A percentile compares a stretch with the other conserved stretches of the same genome.
Evolutionary conservation across 2,797 vertebrate species (phyloP).

Genomic region (Aratinga solstitialis): DNA sequence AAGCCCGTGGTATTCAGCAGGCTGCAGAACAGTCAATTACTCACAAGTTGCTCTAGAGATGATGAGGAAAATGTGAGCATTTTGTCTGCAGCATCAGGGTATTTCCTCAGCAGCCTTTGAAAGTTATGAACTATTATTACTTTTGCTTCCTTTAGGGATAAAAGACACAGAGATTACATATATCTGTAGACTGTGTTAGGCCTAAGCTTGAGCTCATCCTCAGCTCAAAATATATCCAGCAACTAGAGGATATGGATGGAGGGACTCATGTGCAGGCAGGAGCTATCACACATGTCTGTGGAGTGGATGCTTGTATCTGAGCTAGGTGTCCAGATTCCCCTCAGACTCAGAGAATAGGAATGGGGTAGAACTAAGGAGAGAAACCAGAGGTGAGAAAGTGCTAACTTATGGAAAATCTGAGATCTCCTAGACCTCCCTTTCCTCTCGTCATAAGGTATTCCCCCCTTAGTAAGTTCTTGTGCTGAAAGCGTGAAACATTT

Average conservation of each 20-base stretch:
- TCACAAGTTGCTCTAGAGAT: not conserved
- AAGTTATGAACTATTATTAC: not conserved
- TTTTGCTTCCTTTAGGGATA: not conserved
- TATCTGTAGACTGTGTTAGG: not conserved
- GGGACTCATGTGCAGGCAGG: not conserved
- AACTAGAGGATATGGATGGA: not conserved
- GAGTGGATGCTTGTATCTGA: not conserved
- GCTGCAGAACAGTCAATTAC: not conserved
- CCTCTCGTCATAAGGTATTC: not conserved
- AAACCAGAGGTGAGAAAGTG: not conserved
- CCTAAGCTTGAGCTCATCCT: not conserved
- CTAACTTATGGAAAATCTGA: not conserved
- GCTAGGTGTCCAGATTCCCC: not conserved
- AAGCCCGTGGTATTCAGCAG: not conserved
- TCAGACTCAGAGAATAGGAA: not conserved
- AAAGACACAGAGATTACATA: not conserved
- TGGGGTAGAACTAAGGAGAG: not conserved
- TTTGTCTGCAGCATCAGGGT: not conserved
- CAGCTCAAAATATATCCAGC: not conserved
- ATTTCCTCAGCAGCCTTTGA: not conserved
- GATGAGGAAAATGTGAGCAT: not conserved
- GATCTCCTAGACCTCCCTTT: not conserved
- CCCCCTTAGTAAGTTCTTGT: not conserved
- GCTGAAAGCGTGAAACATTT: not conserved
- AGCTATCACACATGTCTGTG: not conserved